Evolutionary conservation across 2,888 invertebrate genomes (phyloP).

Genomic region (Eledona agricola): DNA sequence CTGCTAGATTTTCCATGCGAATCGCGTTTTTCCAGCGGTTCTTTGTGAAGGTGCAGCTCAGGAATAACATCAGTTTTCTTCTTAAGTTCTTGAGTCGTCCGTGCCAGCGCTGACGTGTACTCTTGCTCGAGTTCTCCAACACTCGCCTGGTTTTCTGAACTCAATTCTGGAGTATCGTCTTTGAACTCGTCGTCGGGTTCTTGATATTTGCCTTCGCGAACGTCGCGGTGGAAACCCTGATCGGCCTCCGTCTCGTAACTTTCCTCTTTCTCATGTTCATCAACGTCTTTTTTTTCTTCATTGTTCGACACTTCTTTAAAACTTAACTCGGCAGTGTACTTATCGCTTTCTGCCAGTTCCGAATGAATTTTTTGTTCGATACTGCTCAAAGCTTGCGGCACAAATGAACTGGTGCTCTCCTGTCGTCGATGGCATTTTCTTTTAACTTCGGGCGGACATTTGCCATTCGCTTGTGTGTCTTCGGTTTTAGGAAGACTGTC

Average conservation of each 20-base stretch:
- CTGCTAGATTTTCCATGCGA: slow-evolving; percentile 58
- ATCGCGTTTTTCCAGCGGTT: slow-evolving; percentile 54
- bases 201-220: slow-evolving; percentile 58
- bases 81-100: slow-evolving; percentile 42
- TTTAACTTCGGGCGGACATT: slow-evolving; percentile 52
- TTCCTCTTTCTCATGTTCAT: slow-evolving; percentile 59
- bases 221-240: slow-evolving; percentile 60
- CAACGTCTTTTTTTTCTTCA: slow-evolving; percentile 63
- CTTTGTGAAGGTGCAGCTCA: slow-evolving; percentile 60
- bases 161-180: slow-evolving; percentile 59
- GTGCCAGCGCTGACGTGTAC: slow-evolving; percentile 57
- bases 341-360: slow-evolving; percentile 59
- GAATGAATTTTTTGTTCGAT: slow-evolving; percentile 51
- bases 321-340: slow-evolving; percentile 56
- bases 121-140: slow-evolving; percentile 61
- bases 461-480: slow-evolving; percentile 36
- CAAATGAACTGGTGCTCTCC: slow-evolving; percentile 64
- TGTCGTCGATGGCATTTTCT: slow-evolving; percentile 66
- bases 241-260: slow-evolving; percentile 63
- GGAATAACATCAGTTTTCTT: slow-evolving; percentile 51
- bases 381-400: slow-evolving; percentile 47
- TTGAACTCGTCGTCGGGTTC: slow-evolving; percentile 58
- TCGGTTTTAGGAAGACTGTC: slow-evolving; percentile 27
- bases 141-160: slow-evolving; percentile 56
- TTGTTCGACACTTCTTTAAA: slow-evolving; percentile 61